These are phyloP conservation scores for Brenthis daphne DNA, from an alignment of 2,888 invertebrate species.

Conservation along the genomic window DNA sequence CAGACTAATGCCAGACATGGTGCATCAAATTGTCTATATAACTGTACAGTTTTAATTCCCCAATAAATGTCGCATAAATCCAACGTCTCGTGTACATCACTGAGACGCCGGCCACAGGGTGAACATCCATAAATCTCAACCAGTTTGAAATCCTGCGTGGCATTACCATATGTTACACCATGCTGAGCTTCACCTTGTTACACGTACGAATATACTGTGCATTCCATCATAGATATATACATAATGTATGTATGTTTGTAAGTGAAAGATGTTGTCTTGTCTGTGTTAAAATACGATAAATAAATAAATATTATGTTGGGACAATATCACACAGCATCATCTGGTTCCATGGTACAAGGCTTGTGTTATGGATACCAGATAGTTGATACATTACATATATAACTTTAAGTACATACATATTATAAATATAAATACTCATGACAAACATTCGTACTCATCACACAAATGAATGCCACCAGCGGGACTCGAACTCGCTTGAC, in stretches of 20 bases:
- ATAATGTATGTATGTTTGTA: too few species aligned
- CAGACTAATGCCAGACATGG: too few species aligned
- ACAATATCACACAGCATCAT: neutral
- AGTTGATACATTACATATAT: too few species aligned
- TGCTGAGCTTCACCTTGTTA: slow-evolving; percentile 22
- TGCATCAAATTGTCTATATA: slow-evolving; percentile 3
- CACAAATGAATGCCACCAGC: too few species aligned
- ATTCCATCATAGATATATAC: neutral
- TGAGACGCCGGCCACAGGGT: slow-evolving; percentile 50
- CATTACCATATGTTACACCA: slow-evolving; percentile 52
- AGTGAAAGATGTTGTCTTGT: too few species aligned
- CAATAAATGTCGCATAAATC: slow-evolving; percentile 66
- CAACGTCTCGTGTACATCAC: slow-evolving; percentile 41
- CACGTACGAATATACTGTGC: slow-evolving; percentile 19
- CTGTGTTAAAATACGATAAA: neutral
- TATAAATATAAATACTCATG: too few species aligned
- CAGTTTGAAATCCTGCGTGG: slow-evolving; percentile 52
- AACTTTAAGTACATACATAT: too few species aligned
- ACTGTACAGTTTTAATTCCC: slow-evolving; percentile 50
- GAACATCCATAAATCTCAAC: slow-evolving; percentile 66
- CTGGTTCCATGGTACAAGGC: too few species aligned
- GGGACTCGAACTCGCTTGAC: too few species aligned
- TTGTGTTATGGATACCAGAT: too few species aligned
- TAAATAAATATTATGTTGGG: too few species aligned
- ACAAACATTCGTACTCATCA: too few species aligned